phyloP scores from a whole-genome alignment of 1,140 invertebrate genomes.

The Macrotrachela quadricornifera region DNA sequence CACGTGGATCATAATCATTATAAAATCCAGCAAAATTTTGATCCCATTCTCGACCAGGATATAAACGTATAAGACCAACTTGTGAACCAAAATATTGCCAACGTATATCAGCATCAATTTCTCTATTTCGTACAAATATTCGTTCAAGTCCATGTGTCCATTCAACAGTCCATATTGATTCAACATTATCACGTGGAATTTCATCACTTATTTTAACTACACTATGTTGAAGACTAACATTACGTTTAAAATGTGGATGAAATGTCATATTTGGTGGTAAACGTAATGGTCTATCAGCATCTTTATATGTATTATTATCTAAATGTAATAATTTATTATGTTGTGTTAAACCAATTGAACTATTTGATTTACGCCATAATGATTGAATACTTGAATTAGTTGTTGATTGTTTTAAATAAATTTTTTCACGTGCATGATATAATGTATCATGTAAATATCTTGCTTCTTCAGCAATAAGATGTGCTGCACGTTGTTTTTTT shows the following conservation, averaged over 20 bases:
- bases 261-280: conserved; percentile 22
- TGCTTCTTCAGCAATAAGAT: conserved; percentile 12
- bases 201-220: conserved; percentile 33
- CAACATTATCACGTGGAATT: conserved; percentile 23
- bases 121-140: conserved; percentile 22
- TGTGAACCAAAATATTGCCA: conserved; percentile 34
- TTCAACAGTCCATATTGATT: conserved; percentile 22
- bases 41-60: conserved; percentile 31
- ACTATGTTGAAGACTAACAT: conserved; percentile 22
- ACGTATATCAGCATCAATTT: conserved; percentile 19
- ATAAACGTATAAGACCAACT: conserved; percentile 26
- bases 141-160: conserved; percentile 24
- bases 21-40: conserved; percentile 34
- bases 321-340: background rate
- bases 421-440: no score
- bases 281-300: conserved; percentile 29
- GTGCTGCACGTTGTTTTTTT: conserved; percentile 25
- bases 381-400: no score
- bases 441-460: no score
- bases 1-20: conserved; percentile 31
- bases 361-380: no score
- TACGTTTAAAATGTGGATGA: conserved; percentile 30
- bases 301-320: conserved; percentile 18
- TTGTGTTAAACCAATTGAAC: background rate
- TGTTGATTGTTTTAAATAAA: no score